phyloP scores from a whole-genome alignment of 2,888 invertebrate genomes.

The Periphyllus acericola region DNA sequence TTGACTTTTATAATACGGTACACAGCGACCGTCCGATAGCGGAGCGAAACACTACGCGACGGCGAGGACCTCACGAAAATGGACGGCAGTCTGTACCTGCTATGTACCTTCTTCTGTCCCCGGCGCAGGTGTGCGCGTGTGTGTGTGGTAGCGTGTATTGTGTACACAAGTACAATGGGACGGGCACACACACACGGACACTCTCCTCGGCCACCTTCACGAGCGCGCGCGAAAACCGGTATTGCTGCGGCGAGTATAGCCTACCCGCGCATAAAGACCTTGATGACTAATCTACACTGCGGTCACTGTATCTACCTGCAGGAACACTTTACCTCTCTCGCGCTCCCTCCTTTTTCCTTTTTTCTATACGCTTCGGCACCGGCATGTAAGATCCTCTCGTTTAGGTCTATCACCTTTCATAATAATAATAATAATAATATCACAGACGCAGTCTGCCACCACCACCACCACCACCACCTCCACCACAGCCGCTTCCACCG shows the following conservation, averaged over 20 bases:
- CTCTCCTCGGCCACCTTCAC: constrained; percentile 19
- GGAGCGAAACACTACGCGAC: background rate
- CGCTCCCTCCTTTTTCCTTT: too few species aligned
- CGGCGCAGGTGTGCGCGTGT: background rate
- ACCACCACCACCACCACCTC: background rate
- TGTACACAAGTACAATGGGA: background rate
- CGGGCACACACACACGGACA: constrained; percentile 4
- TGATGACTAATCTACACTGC: constrained; percentile 55
- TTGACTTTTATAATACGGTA: background rate
- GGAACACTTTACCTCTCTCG: constrained; percentile 5
- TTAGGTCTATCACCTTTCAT: constrained; percentile 18
- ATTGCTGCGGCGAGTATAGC: constrained; percentile 6
- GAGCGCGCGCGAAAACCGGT: constrained; percentile 49
- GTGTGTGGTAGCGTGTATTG: background rate
- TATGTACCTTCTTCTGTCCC: background rate
- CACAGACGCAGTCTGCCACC: background rate
- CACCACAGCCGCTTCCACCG: background rate
- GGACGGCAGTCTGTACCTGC: background rate
- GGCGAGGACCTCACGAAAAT: background rate
- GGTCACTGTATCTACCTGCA: constrained; percentile 42
- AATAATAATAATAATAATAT: background rate
- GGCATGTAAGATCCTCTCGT: constrained; percentile 33
- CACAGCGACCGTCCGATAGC: background rate
- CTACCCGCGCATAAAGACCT: constrained; percentile 51
- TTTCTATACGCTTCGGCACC: too few species aligned